Evolutionary conservation across 2,888 invertebrate genomes (phyloP).

Genomic region (Disparrhopalites patrizii): DNA sequence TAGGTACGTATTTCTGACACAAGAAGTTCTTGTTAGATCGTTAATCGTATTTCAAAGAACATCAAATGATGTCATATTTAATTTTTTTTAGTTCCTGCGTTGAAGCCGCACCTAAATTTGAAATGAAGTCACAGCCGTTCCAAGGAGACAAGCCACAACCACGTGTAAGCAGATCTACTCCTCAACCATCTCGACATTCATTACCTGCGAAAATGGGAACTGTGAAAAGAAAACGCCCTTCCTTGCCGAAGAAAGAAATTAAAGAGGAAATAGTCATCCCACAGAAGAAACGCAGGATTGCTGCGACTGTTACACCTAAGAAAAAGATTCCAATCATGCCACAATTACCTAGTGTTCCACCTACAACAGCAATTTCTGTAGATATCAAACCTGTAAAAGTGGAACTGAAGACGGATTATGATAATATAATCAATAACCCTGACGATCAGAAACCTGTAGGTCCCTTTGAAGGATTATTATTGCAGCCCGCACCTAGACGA

Average conservation of each 20-base stretch:
- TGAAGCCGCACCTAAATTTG: slow-evolving; percentile 8
- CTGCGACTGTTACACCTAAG: neutral
- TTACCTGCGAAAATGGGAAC: neutral
- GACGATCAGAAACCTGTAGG: no score
- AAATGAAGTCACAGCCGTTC: neutral
- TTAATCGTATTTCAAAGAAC: neutral
- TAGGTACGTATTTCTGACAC: slow-evolving; percentile 7
- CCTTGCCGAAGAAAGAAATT: neutral
- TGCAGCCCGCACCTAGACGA: neutral
- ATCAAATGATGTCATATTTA: slow-evolving; percentile 3
- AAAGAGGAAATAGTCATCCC: no score
- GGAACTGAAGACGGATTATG: neutral
- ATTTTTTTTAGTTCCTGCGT: slow-evolving; percentile 14
- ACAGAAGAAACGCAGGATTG: neutral
- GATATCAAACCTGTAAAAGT: neutral
- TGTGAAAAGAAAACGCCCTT: slow-evolving; percentile 3
- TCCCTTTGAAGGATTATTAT: no score
- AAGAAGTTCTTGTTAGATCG: neutral
- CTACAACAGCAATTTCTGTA: neutral
- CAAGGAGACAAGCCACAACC: neutral
- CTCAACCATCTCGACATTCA: neutral
- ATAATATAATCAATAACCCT: no score
- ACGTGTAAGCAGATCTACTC: neutral
- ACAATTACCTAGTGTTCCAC: neutral
- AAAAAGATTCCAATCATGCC: neutral